phyloP scores from a whole-genome alignment of 2,797 vertebrate species.

The Lutjanus campechanus region DNA sequence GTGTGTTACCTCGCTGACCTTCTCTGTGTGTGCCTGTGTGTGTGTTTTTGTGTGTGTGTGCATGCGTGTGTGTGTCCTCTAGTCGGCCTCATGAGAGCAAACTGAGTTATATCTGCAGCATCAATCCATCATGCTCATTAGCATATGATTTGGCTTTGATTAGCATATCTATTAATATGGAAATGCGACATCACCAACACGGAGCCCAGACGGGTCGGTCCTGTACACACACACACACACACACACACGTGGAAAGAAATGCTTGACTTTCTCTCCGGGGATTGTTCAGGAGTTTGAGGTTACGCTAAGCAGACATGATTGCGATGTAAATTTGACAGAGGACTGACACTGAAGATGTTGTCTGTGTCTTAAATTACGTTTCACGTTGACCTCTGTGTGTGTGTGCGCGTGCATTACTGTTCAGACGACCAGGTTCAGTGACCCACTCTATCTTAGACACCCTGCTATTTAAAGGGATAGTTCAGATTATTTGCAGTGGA shows the following conservation, averaged over 20 bases:
- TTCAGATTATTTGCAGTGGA: too few relatives aligned
- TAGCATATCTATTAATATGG: conserved; percentile 86
- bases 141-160: conserved; percentile 81
- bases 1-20: conserved; percentile 47
- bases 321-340: conserved; percentile 56
- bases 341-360: conserved; percentile 32
- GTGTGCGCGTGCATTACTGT: not conserved
- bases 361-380: conserved; percentile 26
- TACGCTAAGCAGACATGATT: conserved; percentile 63
- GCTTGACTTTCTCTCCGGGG: conserved; percentile 49
- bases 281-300: conserved; percentile 52
- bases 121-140: conserved; percentile 84
- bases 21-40: conserved; percentile 10
- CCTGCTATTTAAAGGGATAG: not conserved
- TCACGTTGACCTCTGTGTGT: conserved; percentile 4
- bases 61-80: conserved; percentile 33
- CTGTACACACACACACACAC: conserved; percentile 31
- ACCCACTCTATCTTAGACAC: not conserved
- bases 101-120: conserved; percentile 72
- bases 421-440: not conserved
- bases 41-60: conserved; percentile 14
- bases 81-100: conserved; percentile 64
- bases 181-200: conserved; percentile 75
- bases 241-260: conserved; percentile 4
- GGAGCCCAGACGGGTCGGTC: conserved; percentile 48